Conservation (phyloP, 2,888 invertebrate species). For the Torymus texanus region DNA sequence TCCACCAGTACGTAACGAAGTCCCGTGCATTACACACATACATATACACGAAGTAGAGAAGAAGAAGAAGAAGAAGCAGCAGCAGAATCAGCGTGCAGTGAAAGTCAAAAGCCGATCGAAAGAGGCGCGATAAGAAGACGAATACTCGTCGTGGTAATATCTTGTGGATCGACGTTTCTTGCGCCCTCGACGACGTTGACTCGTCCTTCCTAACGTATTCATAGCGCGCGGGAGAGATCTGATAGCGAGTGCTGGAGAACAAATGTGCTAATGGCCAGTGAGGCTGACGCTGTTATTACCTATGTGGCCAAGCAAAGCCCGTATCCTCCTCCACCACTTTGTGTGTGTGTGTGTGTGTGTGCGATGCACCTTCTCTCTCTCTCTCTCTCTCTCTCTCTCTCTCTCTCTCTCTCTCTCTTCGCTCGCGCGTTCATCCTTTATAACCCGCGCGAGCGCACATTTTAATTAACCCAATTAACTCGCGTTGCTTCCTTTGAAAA, state of each 20-base stretch:
- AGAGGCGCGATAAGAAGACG: slow-evolving; percentile 23
- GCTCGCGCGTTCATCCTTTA: slow-evolving; percentile 3
- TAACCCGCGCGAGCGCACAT: not conserved
- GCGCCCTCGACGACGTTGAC: not conserved
- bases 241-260: slow-evolving; percentile 59
- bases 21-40: not conserved
- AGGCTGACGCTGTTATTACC: slow-evolving; percentile 28
- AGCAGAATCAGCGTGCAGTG: slow-evolving; percentile 7
- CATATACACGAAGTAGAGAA: no score
- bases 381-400: no score
- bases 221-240: slow-evolving; percentile 55
- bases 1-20: slow-evolving; percentile 4
- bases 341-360: not conserved
- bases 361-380: slow-evolving; percentile 1
- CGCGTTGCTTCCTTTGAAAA: not conserved
- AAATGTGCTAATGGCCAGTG: slow-evolving; percentile 65
- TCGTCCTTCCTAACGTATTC: slow-evolving; percentile 34
- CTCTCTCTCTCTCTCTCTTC: no score
- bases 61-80: slow-evolving; percentile 7
- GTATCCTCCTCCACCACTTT: no score
- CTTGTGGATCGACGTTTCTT: not conserved
- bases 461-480: slow-evolving; percentile 38
- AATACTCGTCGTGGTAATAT: slow-evolving; percentile 4
- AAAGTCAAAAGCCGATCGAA: slow-evolving; percentile 40
- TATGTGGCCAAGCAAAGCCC: not conserved